Base-by-base conservation (phyloP, 2,113 vertebrate genomes). In the Nothobranchius furzeri region DNA sequence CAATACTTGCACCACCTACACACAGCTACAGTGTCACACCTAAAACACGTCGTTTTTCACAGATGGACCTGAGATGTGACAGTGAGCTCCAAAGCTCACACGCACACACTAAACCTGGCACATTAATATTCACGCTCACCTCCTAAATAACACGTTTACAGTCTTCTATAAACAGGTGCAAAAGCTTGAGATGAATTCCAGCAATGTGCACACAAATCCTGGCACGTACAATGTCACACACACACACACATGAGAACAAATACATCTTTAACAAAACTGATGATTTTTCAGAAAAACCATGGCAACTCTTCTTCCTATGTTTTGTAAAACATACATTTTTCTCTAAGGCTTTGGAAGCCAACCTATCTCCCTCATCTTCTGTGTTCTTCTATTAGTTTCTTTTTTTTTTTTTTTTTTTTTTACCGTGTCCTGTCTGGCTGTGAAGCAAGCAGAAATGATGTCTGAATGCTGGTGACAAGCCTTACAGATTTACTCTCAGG, bases 1-100 rank as follows among this genome's bases (percentile, higher is more conserved):
- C 14, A 45, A n/a, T 14, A 24, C 47, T 51, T 30, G 20, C 45
- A 61, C 64, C 60, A 49, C 42, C 36, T 37, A 50, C 60, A 50
- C 10, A 24, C 13, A 56, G 45, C 8, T 54, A 24, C 20, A 62
- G 67, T 52, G 54, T 68, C 53, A 51, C 73, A 72, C 60, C 59
- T n/a, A 49, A 49, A 49, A 17, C 15, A 49, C 2, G 15, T 2
- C n/a, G 9, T 10, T 50, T 50, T 52, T 61, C 0, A 11, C 71
- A 63, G 67, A 60, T 15, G 30, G 24, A 53, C 51, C 24, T n/a
- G 47, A 30, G 30, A 49, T 49, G 47, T 49, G 15, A 9, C 47
- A 49, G 15, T 9, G 52, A 36, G 30, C 30, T 36, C 30, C 14
- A 6, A 36, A 14, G 3, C 53, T 7, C 8, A 36, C 30, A 36